Evolutionary conservation across 2,888 invertebrate species (phyloP).

Genomic region (Trypoxylon attenuatum): DNA sequence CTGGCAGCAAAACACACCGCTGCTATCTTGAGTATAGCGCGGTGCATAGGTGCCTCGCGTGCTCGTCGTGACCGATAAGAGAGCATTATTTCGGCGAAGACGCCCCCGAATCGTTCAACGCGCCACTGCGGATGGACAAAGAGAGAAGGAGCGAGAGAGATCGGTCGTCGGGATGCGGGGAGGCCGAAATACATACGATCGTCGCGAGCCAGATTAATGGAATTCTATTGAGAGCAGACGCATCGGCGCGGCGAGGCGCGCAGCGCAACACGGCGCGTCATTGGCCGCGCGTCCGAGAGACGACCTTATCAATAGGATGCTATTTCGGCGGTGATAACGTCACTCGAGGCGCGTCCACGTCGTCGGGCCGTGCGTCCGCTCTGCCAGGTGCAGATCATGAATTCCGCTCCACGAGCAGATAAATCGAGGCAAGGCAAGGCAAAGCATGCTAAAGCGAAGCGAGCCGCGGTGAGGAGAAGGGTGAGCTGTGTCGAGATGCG

Average conservation of each 20-base stretch:
- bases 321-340: conserved; percentile 59
- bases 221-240: conserved; percentile 65
- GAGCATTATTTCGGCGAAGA: conserved; percentile 30
- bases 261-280: conserved; percentile 63
- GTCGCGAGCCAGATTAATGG: conserved; percentile 68
- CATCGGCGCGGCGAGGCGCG: too few relatives aligned
- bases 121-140: too few relatives aligned
- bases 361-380: conserved; percentile 10
- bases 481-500: not conserved
- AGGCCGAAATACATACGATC: too few relatives aligned
- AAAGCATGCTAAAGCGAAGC: too few relatives aligned
- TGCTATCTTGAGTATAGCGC: conserved; percentile 48
- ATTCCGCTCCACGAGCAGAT: conserved; percentile 26
- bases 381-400: conserved; percentile 41
- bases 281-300: conserved; percentile 64
- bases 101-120: not conserved
- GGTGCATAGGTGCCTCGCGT: conserved; percentile 36
- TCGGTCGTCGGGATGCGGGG: too few relatives aligned
- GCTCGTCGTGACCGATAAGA: conserved; percentile 43
- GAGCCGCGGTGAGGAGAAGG: too few relatives aligned
- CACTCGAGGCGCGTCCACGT: conserved; percentile 41
- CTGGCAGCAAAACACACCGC: conserved; percentile 49
- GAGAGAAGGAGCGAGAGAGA: not conserved
- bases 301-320: conserved; percentile 64
- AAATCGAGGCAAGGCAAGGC: too few relatives aligned